A percentile compares a stretch with the other conserved stretches of the same genome.
Conservation (phyloP, 30 jellyfish, hydroid and myxozoan genomes). For the Catostylus mosaicus region DNA sequence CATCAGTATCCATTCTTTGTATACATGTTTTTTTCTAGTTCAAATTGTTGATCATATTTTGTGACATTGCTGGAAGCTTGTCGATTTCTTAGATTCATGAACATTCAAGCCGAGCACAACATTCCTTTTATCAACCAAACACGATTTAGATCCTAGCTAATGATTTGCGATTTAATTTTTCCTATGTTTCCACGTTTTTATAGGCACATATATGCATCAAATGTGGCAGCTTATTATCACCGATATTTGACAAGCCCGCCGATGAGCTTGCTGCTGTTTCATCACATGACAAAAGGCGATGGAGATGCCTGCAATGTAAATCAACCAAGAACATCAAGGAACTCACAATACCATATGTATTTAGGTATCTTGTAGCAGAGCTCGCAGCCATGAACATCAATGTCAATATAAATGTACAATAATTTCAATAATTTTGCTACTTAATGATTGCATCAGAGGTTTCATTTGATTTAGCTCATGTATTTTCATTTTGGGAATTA, state of each 20-base stretch:
- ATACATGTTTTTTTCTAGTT: too few species aligned
- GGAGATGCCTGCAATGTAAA: conserved; percentile 88
- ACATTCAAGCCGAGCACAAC: too few species aligned
- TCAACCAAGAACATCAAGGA: conserved; percentile 58
- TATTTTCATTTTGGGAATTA: too few species aligned
- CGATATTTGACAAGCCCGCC: conserved; percentile 83
- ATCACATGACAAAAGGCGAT: conserved; percentile 66
- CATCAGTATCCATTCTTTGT: too few species aligned
- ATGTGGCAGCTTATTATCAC: conserved; percentile 92
- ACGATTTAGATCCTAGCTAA: too few species aligned
- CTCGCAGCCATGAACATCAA: conserved; percentile 97
- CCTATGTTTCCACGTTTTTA: background rate
- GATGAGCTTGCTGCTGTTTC: conserved; percentile 79
- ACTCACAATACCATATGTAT: conserved; percentile 89
- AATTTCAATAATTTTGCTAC: conserved; percentile 3
- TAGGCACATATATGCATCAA: conserved; percentile 89
- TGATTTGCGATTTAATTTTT: too few species aligned
- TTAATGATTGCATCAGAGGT: background rate
- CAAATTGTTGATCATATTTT: too few species aligned
- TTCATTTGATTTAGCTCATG: too few species aligned
- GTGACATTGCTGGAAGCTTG: too few species aligned
- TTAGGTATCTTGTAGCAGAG: conserved; percentile 92
- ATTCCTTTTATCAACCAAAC: too few species aligned
- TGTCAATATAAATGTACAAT: conserved; percentile 73
- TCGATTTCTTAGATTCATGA: too few species aligned